These are phyloP conservation scores for Cheilosia soror DNA, from an alignment of 2,888 invertebrate genomes.

Conservation along the genomic window DNA sequence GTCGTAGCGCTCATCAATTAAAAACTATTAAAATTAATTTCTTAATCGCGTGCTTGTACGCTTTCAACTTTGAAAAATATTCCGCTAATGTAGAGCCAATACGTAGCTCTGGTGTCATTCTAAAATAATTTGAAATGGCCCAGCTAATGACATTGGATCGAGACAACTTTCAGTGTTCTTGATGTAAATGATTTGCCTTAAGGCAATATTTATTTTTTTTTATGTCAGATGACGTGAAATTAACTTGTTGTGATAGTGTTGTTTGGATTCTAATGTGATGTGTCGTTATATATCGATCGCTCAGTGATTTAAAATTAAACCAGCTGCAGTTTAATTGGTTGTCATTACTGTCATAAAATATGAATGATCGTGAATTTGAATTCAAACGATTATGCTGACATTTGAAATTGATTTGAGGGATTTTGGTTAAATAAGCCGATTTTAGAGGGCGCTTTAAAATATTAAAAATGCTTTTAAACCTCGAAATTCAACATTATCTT, in stretches of 20 bases:
- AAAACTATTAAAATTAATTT: slow-evolving; percentile 67
- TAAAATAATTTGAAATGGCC: slow-evolving; percentile 14
- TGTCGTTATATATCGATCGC: slow-evolving; percentile 26
- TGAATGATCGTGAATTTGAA: no score
- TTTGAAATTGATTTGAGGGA: no score
- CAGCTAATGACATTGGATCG: slow-evolving; percentile 47
- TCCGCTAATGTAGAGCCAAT: not conserved
- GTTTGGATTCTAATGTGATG: slow-evolving; percentile 22
- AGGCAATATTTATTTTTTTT: not conserved
- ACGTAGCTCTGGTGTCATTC: not conserved
- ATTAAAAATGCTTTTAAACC: no score
- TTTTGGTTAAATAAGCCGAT: no score
- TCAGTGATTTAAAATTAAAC: not conserved
- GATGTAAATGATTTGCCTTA: not conserved
- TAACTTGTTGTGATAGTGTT: slow-evolving; percentile 7
- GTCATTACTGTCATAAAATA: no score
- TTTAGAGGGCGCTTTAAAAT: no score
- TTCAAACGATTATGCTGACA: no score
- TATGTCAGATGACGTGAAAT: slow-evolving; percentile 24
- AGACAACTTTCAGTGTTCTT: slow-evolving; percentile 54
- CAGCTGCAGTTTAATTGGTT: no score
- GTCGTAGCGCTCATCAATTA: slow-evolving; percentile 56
- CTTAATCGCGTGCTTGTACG: slow-evolving; percentile 35
- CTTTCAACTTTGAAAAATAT: not conserved
- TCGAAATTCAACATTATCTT: no score